Evolutionary conservation across 1,140 invertebrate genomes (phyloP).

Genomic region (Drosophila lowei): DNA sequence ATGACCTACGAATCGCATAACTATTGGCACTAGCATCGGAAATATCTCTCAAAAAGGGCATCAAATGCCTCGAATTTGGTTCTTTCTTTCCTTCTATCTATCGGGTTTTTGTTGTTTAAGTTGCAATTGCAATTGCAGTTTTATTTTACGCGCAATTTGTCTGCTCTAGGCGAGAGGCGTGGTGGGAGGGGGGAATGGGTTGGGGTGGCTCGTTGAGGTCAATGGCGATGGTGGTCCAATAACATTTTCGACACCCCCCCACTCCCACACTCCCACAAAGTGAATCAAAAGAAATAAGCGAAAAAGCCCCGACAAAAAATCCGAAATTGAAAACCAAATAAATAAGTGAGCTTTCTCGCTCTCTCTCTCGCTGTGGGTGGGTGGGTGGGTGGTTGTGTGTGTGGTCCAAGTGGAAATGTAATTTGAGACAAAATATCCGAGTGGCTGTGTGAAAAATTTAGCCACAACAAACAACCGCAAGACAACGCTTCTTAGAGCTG

Average conservation of each 20-base stretch:
- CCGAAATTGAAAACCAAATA: slow-evolving; percentile 59
- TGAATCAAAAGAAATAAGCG: slow-evolving; percentile 30
- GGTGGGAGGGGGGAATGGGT: background rate
- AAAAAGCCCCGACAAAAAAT: slow-evolving; percentile 13
- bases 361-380: too few species aligned
- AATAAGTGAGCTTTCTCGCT: slow-evolving; percentile 47
- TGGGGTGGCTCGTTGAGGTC: background rate
- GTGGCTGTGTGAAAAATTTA: slow-evolving; percentile 34
- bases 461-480: slow-evolving; percentile 32
- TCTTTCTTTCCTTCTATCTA: too few species aligned
- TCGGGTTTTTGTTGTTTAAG: too few species aligned
- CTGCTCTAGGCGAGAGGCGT: slow-evolving; percentile 13
- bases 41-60: too few species aligned
- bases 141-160: slow-evolving; percentile 65
- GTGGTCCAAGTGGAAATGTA: slow-evolving; percentile 36
- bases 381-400: slow-evolving; percentile 8
- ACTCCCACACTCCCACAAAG: slow-evolving; percentile 9
- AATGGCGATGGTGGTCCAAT: slow-evolving; percentile 2
- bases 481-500: background rate
- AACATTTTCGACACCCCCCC: background rate
- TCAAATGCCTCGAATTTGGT: too few species aligned
- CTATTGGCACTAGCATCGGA: too few species aligned
- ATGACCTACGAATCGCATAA: too few species aligned
- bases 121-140: slow-evolving; percentile 51
- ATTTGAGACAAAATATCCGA: slow-evolving; percentile 43